Evolutionary conservation across 1,140 invertebrate genomes (phyloP).

Genomic region (Aleiodes sp.): DNA sequence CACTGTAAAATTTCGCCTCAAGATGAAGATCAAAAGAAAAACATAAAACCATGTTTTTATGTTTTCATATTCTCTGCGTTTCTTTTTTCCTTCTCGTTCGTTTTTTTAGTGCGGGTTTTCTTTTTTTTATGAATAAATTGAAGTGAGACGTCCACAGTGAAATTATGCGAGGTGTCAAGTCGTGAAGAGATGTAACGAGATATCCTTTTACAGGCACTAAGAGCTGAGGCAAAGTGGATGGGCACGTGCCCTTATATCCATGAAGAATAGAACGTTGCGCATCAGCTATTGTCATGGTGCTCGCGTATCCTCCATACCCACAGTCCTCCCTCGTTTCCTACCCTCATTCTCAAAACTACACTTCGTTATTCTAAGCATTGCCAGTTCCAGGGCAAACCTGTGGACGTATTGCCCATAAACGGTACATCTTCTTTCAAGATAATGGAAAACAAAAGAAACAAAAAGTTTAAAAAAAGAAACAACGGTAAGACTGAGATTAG

Average conservation of each 20-base stretch:
- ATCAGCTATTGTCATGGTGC: constrained; percentile 13
- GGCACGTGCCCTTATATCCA: constrained; percentile 27
- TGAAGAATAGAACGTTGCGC: neutral
- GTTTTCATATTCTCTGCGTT: neutral
- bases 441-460: neutral
- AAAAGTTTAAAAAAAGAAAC: neutral
- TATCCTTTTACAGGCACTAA: constrained; percentile 18
- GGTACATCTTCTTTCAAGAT: constrained; percentile 6
- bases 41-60: neutral
- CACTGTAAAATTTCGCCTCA: neutral
- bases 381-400: neutral
- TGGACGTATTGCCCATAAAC: constrained; percentile 1
- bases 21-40: neutral
- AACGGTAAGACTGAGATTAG: constrained; percentile 2
- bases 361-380: neutral
- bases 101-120: neutral
- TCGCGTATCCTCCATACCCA: constrained; percentile 4
- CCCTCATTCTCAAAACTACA: neutral
- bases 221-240: neutral
- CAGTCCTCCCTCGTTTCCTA: neutral
- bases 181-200: constrained; percentile 32
- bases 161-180: constrained; percentile 25
- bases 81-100: neutral
- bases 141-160: neutral
- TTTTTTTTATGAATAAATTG: neutral